phyloP scores from a whole-genome alignment of 1,140 invertebrate species.

The Cheumatopsyche charites region DNA sequence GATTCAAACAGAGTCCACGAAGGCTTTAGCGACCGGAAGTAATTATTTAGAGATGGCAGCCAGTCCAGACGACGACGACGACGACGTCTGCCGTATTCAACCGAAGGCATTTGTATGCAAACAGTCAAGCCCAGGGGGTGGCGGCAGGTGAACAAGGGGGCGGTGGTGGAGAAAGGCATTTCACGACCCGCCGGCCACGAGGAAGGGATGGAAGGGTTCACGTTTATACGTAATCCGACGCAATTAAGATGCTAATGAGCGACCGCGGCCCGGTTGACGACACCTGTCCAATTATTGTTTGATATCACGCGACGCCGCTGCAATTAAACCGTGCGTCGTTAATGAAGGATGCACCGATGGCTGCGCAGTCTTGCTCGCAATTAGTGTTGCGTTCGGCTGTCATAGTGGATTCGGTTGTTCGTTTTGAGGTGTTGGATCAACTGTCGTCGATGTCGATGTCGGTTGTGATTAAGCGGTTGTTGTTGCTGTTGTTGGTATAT shows the following conservation, averaged over 20 bases:
- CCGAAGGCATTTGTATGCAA: slow-evolving; percentile 32
- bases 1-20: no score
- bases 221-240: slow-evolving; percentile 5
- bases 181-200: slow-evolving; percentile 20
- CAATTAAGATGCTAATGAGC: slow-evolving; percentile 48
- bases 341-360: slow-evolving; percentile 18
- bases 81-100: slow-evolving; percentile 29
- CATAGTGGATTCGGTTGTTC: no score
- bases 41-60: slow-evolving; percentile 25
- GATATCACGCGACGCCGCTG: slow-evolving; percentile 43
- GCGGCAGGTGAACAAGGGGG: background rate
- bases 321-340: slow-evolving; percentile 39
- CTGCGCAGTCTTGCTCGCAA: no score
- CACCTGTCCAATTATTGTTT: slow-evolving; percentile 47
- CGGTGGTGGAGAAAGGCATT: slow-evolving; percentile 14
- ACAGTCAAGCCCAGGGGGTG: slow-evolving; percentile 2
- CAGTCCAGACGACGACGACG: slow-evolving; percentile 6
- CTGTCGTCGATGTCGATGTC: no score
- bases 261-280: slow-evolving; percentile 36
- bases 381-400: no score
- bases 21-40: background rate
- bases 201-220: background rate
- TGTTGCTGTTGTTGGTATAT: no score
- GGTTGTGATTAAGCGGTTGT: no score
- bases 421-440: no score